Base-by-base conservation (phyloP, 1,140 invertebrate genomes). In the Cotesia chilonis region DNA sequence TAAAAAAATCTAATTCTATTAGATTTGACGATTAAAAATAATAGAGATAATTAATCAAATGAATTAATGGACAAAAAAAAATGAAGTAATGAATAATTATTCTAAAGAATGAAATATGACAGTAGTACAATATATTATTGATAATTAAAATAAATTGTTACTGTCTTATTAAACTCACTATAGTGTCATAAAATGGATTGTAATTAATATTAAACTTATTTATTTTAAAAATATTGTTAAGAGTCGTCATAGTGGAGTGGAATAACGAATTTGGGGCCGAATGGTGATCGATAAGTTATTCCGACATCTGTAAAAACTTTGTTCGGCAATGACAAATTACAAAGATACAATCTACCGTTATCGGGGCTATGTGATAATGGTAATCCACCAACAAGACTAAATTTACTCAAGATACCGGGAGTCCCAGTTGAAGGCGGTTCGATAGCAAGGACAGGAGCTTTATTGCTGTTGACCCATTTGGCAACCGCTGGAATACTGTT, bases 261-360 rank as follows among this genome's bases (percentile, higher is more conserved):
- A 87, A 96, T 94, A 77, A 95, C 91, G 86, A 95, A 94, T 86
- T 95, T 94, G 55, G 94, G 92, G 73, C 94, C 94, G 86, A 97
- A 98, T 4, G 95, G 95, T 70, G 95, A 94, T 77, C 90, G 90
- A 84, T 97, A 98, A 47, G 89, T 90, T 72, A 97, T 93, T 55
- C 92, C 92, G 76, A 93, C 89, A 76, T 94, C 91, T 61, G 88
- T 85, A 85, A 94, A 96, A 54, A 96, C 89, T 80, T 90, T 90
- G 70, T 91, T 88, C 12, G 95, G 95, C 80, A 96, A 90, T 70
- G 92, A 93, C 77, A 97, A 88, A 87, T 96, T 95, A 84, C 94
- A 95, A 68, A 97, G 89, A 86, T 96, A 96, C 70, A 96, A 86
- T 86, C 94, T 93, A 55, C 94, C 94, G 85, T 92, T 92, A 67